phyloP scores from a whole-genome alignment of 2,888 invertebrate species.

The Drosophila emarginata region DNA sequence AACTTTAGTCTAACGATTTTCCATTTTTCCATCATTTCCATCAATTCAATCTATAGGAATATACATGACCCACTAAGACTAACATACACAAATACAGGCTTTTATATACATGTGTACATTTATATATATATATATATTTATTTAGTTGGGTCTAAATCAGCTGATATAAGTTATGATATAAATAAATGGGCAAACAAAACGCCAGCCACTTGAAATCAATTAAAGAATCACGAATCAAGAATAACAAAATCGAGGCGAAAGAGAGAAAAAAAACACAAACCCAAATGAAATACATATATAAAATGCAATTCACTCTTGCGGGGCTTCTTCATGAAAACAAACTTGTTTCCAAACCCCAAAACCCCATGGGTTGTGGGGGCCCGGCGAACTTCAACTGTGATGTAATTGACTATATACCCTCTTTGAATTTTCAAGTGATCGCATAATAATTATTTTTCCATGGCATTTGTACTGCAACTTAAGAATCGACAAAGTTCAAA shows the following conservation, averaged over 20 bases:
- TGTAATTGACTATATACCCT: not conserved
- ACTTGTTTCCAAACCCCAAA: not conserved
- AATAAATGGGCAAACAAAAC: slow-evolving; percentile 26
- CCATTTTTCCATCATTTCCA: not conserved
- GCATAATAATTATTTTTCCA: not conserved
- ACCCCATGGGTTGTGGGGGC: not conserved
- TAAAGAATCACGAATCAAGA: slow-evolving; percentile 36
- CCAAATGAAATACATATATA: not conserved
- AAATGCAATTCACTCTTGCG: slow-evolving; percentile 6
- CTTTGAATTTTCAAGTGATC: not conserved
- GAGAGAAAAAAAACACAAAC: not conserved
- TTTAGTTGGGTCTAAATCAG: not conserved
- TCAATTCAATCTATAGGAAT: not conserved
- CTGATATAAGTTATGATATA: slow-evolving; percentile 24
- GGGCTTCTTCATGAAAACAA: slow-evolving; percentile 1
- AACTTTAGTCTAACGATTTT: slow-evolving; percentile 24
- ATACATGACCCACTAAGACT: slow-evolving; percentile 9
- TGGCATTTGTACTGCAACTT: no score
- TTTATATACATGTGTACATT: no score
- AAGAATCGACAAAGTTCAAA: no score
- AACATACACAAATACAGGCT: not conserved
- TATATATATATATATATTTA: not conserved
- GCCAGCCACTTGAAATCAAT: slow-evolving; percentile 43
- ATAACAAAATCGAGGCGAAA: not conserved
- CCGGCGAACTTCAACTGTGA: not conserved